Percentiles rank a stretch among this genome's conserved stretches.
These are phyloP conservation scores for Sinodicranocentrus sp. DNA, from an alignment of 2,888 invertebrate species.

Conservation along the genomic window DNA sequence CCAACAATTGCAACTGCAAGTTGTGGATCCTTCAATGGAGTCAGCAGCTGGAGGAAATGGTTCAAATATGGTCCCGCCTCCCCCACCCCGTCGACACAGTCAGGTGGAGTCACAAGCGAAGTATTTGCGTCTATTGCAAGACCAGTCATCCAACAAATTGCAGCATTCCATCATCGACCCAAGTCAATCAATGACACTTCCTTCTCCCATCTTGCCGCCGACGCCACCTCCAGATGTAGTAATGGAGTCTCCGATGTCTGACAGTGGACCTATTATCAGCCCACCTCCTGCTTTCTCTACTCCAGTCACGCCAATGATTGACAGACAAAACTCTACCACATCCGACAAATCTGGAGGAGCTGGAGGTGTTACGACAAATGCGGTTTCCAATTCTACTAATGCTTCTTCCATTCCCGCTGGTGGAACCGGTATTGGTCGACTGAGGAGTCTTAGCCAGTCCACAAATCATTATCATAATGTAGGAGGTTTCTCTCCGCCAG, in stretches of 20 bases:
- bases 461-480: conserved; percentile 54
- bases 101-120: conserved; percentile 27
- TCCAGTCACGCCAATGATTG: conserved; percentile 76
- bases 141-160: conserved; percentile 46
- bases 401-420: conserved; percentile 4
- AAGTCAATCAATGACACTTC: conserved; percentile 73
- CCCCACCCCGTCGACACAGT: conserved; percentile 51
- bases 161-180: conserved; percentile 38
- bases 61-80: conserved; percentile 24
- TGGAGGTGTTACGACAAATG: no score
- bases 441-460: conserved; percentile 56
- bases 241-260: conserved; percentile 76
- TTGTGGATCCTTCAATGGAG: conserved; percentile 44
- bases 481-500: conserved; percentile 34
- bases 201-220: conserved; percentile 74
- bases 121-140: conserved; percentile 40
- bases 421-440: conserved; percentile 4
- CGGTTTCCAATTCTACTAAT: conserved; percentile 2
- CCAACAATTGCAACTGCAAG: conserved; percentile 66
- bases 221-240: conserved; percentile 73
- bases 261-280: conserved; percentile 74
- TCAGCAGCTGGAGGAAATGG: conserved; percentile 18
- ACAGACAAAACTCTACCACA: conserved; percentile 74
- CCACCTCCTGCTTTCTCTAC: conserved; percentile 76
- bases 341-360: conserved; percentile 69